These are phyloP conservation scores for Eublepharis macularius DNA, from an alignment of 2,113 vertebrate genomes.

Conservation along the genomic window DNA sequence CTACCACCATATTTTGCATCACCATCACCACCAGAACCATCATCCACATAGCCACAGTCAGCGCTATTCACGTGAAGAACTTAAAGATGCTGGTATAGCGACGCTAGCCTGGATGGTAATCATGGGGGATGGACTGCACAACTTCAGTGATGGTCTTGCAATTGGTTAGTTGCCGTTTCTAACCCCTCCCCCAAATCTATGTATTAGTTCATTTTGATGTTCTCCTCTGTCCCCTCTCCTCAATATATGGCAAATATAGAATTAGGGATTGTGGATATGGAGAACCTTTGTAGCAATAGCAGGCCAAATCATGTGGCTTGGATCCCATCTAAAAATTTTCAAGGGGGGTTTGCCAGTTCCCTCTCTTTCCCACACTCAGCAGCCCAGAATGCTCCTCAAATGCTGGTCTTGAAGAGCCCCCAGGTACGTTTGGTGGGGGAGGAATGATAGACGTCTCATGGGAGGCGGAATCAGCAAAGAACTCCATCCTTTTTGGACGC, in stretches of 20 bases:
- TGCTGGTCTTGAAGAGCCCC: no score
- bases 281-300: no score
- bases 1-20: slow-evolving; percentile 98
- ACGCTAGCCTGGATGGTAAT: slow-evolving; percentile 98
- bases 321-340: no score
- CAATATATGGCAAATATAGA: neutral
- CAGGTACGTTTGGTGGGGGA: no score
- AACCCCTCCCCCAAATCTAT: neutral
- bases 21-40: slow-evolving; percentile 98
- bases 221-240: no score
- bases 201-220: neutral
- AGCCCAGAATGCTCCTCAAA: no score
- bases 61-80: slow-evolving; percentile 90
- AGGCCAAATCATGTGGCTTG: no score
- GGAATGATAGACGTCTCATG: no score
- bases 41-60: slow-evolving; percentile 96
- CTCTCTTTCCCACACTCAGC: no score
- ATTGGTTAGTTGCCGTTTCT: slow-evolving; percentile 78
- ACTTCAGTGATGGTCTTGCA: slow-evolving; percentile 95
- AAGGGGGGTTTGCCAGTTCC: no score
- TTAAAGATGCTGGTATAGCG: slow-evolving; percentile 91
- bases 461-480: no score
- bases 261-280: neutral
- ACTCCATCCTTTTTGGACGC: no score
- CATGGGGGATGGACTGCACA: slow-evolving; percentile 97